A percentile compares a stretch with the other conserved stretches of the same genome.
Evolutionary conservation across 2,797 vertebrate genomes (phyloP).

Genomic region (Gymnodraco acuticeps): DNA sequence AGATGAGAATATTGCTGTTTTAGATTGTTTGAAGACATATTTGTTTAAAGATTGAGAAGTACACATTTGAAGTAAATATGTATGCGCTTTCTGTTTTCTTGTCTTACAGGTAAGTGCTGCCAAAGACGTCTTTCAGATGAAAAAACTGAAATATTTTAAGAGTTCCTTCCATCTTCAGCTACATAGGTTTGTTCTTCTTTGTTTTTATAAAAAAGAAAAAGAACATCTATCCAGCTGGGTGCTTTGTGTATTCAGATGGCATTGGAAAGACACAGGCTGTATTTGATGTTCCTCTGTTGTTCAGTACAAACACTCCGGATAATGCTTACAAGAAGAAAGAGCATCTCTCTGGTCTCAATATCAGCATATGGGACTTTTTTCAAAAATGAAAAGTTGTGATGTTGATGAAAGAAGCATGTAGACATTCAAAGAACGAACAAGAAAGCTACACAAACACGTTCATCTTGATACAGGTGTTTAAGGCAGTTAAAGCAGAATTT

Average conservation of each 20-base stretch:
- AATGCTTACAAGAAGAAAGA: slow-evolving; percentile 26
- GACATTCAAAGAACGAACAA: background rate
- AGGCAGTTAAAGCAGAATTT: background rate
- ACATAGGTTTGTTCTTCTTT: slow-evolving; percentile 30
- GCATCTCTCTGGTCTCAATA: background rate
- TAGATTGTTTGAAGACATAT: background rate
- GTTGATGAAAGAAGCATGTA: background rate
- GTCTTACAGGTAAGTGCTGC: slow-evolving; percentile 36
- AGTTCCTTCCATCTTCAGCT: slow-evolving; percentile 10
- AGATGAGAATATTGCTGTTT: background rate
- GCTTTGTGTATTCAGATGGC: slow-evolving; percentile 23
- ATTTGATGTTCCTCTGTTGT: slow-evolving; percentile 20
- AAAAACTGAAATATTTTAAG: background rate
- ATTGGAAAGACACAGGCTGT: slow-evolving; percentile 21
- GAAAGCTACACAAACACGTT: background rate
- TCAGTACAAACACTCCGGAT: slow-evolving; percentile 17
- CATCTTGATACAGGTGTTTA: background rate
- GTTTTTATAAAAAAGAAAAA: slow-evolving; percentile 22
- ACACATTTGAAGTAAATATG: background rate
- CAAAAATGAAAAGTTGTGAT: background rate
- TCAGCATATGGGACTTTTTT: background rate
- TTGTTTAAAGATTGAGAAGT: background rate
- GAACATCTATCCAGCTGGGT: slow-evolving; percentile 22
- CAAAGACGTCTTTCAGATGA: slow-evolving; percentile 4
- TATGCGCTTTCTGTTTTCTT: background rate